These are phyloP conservation scores for Chaitophorus viminalis DNA, from an alignment of 2,888 invertebrate genomes.

Conservation along the genomic window DNA sequence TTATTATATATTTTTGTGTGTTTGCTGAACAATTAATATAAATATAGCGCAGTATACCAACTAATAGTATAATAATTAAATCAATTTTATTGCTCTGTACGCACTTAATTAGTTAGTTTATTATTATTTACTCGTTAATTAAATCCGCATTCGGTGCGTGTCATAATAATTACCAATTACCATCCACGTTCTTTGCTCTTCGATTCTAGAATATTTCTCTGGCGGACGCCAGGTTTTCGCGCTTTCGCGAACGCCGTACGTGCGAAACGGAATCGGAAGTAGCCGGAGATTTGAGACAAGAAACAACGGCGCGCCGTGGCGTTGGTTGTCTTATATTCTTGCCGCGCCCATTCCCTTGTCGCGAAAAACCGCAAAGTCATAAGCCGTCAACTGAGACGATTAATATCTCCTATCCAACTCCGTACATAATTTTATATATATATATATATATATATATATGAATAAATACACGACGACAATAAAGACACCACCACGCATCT, in stretches of 20 bases:
- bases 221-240: background rate
- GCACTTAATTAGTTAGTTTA: too few relatives aligned
- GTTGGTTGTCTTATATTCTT: background rate
- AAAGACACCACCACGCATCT: background rate
- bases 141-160: too few relatives aligned
- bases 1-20: too few relatives aligned
- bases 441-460: too few relatives aligned
- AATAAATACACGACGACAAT: background rate
- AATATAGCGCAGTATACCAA: too few relatives aligned
- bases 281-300: background rate
- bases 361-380: slow-evolving; percentile 5
- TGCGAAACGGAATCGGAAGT: slow-evolving; percentile 5
- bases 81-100: too few relatives aligned
- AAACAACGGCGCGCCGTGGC: background rate
- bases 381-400: slow-evolving; percentile 26
- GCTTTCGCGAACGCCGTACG: background rate
- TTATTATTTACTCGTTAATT: too few relatives aligned
- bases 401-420: slow-evolving; percentile 12
- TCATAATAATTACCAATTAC: too few relatives aligned
- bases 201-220: too few relatives aligned
- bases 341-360: background rate
- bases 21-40: too few relatives aligned
- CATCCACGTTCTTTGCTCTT: too few relatives aligned
- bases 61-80: too few relatives aligned
- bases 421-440: background rate